Percentiles rank a stretch among this genome's conserved stretches.
Evolutionary conservation across 2,888 invertebrate genomes (phyloP).

Genomic region (Tenodera sinensis): DNA sequence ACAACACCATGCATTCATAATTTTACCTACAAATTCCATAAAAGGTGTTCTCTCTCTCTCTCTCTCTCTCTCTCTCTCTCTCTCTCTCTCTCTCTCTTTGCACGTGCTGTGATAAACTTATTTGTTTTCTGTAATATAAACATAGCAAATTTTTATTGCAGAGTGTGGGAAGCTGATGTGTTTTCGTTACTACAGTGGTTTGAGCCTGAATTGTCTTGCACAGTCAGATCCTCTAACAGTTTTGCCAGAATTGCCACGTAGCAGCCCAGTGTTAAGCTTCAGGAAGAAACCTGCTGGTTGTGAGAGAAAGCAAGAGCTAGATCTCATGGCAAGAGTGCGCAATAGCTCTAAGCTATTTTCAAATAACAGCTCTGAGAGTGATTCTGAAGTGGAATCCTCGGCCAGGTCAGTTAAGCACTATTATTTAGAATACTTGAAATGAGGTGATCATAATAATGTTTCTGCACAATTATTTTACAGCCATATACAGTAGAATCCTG

Average conservation of each 20-base stretch:
- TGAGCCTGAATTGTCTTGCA: constrained; percentile 60
- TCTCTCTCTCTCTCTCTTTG: too few species aligned
- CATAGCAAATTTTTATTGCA: constrained; percentile 44
- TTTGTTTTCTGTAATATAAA: too few species aligned
- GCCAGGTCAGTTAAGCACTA: constrained; percentile 7
- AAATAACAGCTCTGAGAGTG: constrained; percentile 31
- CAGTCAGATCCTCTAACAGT: constrained; percentile 58
- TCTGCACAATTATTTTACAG: too few species aligned
- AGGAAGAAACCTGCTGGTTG: constrained; percentile 12
- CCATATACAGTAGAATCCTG: too few species aligned
- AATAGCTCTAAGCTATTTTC: constrained; percentile 4
- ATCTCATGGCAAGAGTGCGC: constrained; percentile 18
- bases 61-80: too few species aligned
- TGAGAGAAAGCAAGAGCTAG: not conserved
- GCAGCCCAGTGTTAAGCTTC: not conserved
- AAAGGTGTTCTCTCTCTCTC: too few species aligned
- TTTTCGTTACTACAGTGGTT: constrained; percentile 66
- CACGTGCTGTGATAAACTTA: too few species aligned
- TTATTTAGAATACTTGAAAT: too few species aligned
- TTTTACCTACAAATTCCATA: too few species aligned
- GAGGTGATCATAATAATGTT: too few species aligned
- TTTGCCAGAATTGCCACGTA: constrained; percentile 44
- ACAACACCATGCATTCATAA: too few species aligned
- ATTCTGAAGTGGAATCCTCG: constrained; percentile 34
- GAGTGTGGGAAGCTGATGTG: constrained; percentile 66